A percentile compares a stretch with the other conserved stretches of the same genome.
Conservation (phyloP, 2,113 vertebrate genomes). For the Callocephalon fimbriatum region DNA sequence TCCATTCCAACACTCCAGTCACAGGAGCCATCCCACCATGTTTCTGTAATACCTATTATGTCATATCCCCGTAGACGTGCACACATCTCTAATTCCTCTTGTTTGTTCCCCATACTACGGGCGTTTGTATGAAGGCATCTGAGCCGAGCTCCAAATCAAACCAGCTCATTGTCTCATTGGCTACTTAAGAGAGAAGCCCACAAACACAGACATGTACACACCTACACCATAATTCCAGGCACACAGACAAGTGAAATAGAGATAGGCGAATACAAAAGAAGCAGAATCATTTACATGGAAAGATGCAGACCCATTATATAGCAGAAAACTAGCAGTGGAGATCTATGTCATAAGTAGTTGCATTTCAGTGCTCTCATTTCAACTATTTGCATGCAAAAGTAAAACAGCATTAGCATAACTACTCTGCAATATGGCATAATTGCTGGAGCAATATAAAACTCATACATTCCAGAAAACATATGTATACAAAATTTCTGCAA, state of each 20-base stretch:
- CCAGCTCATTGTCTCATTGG: too few relatives aligned
- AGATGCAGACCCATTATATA: background rate
- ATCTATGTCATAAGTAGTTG: background rate
- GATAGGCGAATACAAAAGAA: background rate
- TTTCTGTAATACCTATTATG: too few relatives aligned
- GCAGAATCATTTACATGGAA: background rate
- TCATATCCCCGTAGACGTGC: too few relatives aligned
- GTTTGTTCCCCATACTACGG: too few relatives aligned
- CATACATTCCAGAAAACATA: background rate
- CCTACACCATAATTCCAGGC: background rate
- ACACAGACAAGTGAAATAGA: background rate
- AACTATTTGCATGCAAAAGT: slow-evolving; percentile 66
- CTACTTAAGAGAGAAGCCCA: background rate
- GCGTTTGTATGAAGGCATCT: too few relatives aligned
- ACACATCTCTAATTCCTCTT: too few relatives aligned
- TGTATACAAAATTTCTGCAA: slow-evolving; percentile 14
- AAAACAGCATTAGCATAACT: slow-evolving; percentile 63
- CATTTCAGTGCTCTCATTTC: slow-evolving; percentile 22
- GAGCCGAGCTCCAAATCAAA: too few relatives aligned
- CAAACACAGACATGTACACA: rapidly evolving
- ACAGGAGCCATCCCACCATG: too few relatives aligned
- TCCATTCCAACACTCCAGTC: too few relatives aligned
- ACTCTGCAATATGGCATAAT: slow-evolving; percentile 55
- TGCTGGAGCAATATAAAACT: slow-evolving; percentile 18
- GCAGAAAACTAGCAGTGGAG: background rate